A percentile compares a stretch with the other conserved stretches of the same genome.
These are phyloP conservation scores for Idaea biselata DNA, from an alignment of 2,888 invertebrate genomes.

Conservation along the genomic window DNA sequence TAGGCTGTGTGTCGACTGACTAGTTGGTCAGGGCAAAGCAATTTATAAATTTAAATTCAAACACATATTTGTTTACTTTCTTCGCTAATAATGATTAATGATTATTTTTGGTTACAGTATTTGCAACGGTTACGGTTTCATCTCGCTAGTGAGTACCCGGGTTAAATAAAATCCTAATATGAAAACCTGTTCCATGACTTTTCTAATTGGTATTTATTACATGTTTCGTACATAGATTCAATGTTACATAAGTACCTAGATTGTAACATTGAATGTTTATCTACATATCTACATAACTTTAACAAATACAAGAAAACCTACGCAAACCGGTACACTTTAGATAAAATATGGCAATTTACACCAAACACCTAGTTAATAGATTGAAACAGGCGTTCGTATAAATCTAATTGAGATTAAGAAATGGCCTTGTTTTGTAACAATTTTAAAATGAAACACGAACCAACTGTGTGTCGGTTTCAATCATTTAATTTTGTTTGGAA, in stretches of 20 bases:
- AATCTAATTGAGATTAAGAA: constrained; percentile 48
- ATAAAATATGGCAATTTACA: constrained; percentile 14
- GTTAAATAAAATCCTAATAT: no score
- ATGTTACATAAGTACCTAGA: neutral
- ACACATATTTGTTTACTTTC: no score
- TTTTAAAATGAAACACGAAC: constrained; percentile 30
- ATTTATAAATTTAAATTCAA: no score
- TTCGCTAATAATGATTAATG: no score
- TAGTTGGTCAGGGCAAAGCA: no score
- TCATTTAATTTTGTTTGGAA: neutral
- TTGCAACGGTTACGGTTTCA: no score
- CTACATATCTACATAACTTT: neutral
- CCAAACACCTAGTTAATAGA: constrained; percentile 43
- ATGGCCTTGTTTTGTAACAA: constrained; percentile 42
- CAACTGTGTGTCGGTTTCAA: constrained; percentile 10
- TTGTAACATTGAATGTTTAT: neutral
- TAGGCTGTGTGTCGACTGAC: no score
- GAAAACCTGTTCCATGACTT: no score
- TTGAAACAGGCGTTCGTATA: constrained; percentile 50
- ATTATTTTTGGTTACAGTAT: no score
- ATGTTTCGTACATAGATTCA: no score
- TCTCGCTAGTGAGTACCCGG: no score
- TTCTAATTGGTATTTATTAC: no score
- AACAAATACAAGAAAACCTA: neutral
- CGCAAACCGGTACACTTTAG: constrained; percentile 8